Evolutionary conservation across 2,888 invertebrate species (phyloP).

Genomic region (Aporophyla lueneburgensis): DNA sequence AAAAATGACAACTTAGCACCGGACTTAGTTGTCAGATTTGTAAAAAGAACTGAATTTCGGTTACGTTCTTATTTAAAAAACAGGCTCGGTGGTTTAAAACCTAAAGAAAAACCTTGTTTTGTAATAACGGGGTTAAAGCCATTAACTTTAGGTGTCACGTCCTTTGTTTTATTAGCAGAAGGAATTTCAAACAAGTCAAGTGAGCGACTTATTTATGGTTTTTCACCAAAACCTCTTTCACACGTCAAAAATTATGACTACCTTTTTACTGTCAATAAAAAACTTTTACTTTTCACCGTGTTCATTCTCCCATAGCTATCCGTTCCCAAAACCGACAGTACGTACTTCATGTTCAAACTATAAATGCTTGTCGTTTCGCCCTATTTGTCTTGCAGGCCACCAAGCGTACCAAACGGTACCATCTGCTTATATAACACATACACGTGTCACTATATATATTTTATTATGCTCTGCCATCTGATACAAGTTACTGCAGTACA

Average conservation of each 20-base stretch:
- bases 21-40: too few species aligned
- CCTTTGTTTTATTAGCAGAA: too few species aligned
- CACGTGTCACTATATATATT: slow-evolving; percentile 54
- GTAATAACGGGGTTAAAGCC: too few species aligned
- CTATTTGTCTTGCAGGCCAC: slow-evolving; percentile 70
- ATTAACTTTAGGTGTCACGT: too few species aligned
- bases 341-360: slow-evolving; percentile 42
- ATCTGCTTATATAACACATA: slow-evolving; percentile 63
- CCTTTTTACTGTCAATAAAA: slow-evolving; percentile 3
- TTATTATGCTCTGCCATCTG: slow-evolving; percentile 52
- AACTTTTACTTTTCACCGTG: slow-evolving; percentile 28
- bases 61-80: too few species aligned
- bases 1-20: too few species aligned
- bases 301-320: slow-evolving; percentile 29
- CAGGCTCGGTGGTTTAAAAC: too few species aligned
- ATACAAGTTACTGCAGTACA: slow-evolving; percentile 37
- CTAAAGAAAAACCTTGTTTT: too few species aligned
- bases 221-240: not conserved
- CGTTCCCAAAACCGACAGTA: slow-evolving; percentile 28
- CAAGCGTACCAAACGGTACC: slow-evolving; percentile 69
- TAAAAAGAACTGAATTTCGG: too few species aligned
- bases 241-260: not conserved
- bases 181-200: not conserved
- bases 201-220: not conserved
- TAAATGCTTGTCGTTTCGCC: slow-evolving; percentile 66